A percentile compares a stretch with the other conserved stretches of the same genome.
These are phyloP conservation scores for Choloepus didactylus DNA, from an alignment of 2,797 vertebrate genomes.

Conservation along the genomic window DNA sequence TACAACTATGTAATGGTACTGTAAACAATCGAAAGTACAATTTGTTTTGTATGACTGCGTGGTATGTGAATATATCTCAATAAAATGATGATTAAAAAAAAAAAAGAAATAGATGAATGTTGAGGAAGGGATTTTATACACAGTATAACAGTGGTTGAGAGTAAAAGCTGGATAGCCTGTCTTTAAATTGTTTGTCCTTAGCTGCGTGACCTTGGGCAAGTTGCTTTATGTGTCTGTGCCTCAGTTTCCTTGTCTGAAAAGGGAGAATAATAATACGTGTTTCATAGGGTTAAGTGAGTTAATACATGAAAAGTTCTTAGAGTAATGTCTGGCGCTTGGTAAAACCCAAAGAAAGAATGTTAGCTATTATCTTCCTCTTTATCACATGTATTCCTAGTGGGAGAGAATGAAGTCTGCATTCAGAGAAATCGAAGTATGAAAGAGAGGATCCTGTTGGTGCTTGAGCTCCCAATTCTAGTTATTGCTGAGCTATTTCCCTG, in stretches of 20 bases:
- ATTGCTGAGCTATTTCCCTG: not conserved
- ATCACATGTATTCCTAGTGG: not conserved
- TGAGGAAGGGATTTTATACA: too few species aligned
- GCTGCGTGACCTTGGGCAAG: not conserved
- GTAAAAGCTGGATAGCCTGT: not conserved
- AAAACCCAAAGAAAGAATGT: not conserved
- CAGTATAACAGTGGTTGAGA: too few species aligned
- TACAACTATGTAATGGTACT: too few species aligned
- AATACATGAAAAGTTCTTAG: not conserved
- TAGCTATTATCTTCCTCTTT: not conserved
- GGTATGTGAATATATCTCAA: too few species aligned
- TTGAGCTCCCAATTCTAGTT: not conserved
- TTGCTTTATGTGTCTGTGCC: not conserved
- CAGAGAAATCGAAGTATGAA: not conserved
- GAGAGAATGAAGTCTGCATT: not conserved
- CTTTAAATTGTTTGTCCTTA: not conserved
- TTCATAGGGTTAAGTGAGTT: not conserved
- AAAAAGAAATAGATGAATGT: not conserved
- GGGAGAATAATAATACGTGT: not conserved
- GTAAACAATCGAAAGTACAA: too few species aligned
- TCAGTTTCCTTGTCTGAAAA: too few species aligned
- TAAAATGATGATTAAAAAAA: too few species aligned
- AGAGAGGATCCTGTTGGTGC: not conserved
- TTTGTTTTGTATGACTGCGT: too few species aligned
- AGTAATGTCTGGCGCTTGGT: not conserved